Base-by-base conservation (phyloP, 2,113 vertebrate species). In the Ursus arctos region DNA sequence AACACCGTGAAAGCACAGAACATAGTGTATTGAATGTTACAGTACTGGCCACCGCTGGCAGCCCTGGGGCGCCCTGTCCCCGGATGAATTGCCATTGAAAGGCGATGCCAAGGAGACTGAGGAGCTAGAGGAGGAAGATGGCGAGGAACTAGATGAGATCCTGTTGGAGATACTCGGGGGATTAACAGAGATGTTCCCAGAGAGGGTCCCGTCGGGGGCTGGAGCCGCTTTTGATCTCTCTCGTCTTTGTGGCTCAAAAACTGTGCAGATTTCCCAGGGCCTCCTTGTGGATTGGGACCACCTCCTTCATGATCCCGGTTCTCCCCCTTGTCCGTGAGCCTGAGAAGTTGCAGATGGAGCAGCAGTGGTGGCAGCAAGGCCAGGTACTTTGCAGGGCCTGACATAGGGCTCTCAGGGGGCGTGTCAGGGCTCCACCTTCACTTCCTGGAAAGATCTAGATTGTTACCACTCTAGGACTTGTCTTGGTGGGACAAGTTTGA, bases 281-380 rank as follows among this genome's bases (percentile, higher is more conserved):
- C 43, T 43, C 31, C 43, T n/a, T 69, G 16, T 10, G 33, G 65
- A 7, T 69, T 69, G 65, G 65, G 65, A n/a, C 65, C 33, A 69
- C 33, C 16, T 69, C 33, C 65, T 99, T 99, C 98, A 99, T 99
- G 99, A 99, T 99, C 95, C 98, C 99, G 89, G 99, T 99, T 96
- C 99, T 99, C 94, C 99, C 99, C 9, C 99, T 99, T 1, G 99
- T 99, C 94, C 99, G 99, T 96, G 99, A 99, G 98, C 99, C 99
- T 0, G 99, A 99, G 95, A 98, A 99, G 95, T 98, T 99, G 98
- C 99, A 99, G 97, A 98, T 99, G 98, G 99, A 99, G 97, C 99
- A 99, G 82, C 99, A 99, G 98, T 99, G 99, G 98, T 98, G 99
- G 96, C 99, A 99, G 98, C 99, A 99, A 98, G 99, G 99, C 99